Percentiles rank a stretch among this genome's conserved stretches.
phyloP scores from a whole-genome alignment of 2,797 vertebrate species.

The Helostoma temminkii region DNA sequence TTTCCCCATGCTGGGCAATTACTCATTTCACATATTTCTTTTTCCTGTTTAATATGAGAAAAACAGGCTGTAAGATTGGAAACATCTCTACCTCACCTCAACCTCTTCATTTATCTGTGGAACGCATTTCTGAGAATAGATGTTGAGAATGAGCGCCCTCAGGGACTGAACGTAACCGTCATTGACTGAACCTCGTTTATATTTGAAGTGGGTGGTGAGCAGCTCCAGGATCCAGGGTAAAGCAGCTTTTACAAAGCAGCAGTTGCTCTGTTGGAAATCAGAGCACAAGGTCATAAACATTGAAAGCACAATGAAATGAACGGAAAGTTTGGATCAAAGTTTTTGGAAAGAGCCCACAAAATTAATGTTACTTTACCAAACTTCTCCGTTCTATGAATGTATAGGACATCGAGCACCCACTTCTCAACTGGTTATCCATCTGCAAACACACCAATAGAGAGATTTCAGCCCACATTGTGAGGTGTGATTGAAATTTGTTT shows the following conservation, averaged over 20 bases:
- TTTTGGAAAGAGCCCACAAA: conserved; percentile 12
- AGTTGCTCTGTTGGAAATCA: conserved; percentile 78
- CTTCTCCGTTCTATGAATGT: conserved; percentile 83
- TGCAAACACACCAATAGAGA: conserved; percentile 57
- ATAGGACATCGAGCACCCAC: conserved; percentile 84
- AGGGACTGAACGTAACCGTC: conserved; percentile 80
- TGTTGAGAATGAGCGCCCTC: conserved; percentile 82
- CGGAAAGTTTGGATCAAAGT: conserved; percentile 18
- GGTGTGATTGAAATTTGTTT: neutral
- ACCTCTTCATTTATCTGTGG: conserved; percentile 84
- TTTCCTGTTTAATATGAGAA: conserved; percentile 3
- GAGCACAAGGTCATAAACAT: conserved; percentile 14
- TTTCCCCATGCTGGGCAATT: conserved; percentile 1
- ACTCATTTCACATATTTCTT: conserved; percentile 1
- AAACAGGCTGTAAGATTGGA: neutral
- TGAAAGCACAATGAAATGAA: neutral
- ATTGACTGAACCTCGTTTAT: conserved; percentile 78
- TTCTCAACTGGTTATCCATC: conserved; percentile 86
- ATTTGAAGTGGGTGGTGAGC: conserved; percentile 82
- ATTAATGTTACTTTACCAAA: conserved; percentile 78
- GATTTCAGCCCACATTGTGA: conserved; percentile 4
- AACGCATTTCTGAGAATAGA: conserved; percentile 86
- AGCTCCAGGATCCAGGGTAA: conserved; percentile 85
- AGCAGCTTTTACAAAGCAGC: conserved; percentile 87
- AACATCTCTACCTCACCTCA: conserved; percentile 73